These are phyloP conservation scores for Trachurus trachurus DNA, from an alignment of 2,797 vertebrate genomes.

Conservation along the genomic window DNA sequence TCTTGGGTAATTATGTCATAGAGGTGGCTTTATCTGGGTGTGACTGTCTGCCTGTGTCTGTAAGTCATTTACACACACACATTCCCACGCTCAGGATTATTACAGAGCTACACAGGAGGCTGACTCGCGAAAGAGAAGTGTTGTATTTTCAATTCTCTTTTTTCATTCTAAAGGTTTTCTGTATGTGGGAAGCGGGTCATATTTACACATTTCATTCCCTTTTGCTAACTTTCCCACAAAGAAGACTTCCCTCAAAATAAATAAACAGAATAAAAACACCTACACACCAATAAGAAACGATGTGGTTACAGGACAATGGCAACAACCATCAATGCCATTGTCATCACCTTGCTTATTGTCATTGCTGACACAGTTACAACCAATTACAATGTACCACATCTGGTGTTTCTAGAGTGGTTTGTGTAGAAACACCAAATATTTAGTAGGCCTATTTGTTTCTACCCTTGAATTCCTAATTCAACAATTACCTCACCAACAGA, in stretches of 20 bases:
- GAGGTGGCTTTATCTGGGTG: conserved; percentile 55
- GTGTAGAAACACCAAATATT: background rate
- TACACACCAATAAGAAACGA: background rate
- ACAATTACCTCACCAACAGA: background rate
- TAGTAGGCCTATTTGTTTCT: background rate
- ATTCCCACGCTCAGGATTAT: conserved; percentile 14
- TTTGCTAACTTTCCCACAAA: background rate
- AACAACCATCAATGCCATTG: background rate
- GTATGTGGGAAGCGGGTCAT: background rate
- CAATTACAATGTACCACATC: background rate
- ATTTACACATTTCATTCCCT: conserved; percentile 3
- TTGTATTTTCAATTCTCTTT: background rate
- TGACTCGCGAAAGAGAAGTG: background rate
- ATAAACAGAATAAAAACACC: background rate
- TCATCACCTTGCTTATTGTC: background rate
- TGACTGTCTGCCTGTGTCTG: conserved; percentile 38
- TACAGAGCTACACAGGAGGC: conserved; percentile 15
- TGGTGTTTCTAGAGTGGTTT: background rate
- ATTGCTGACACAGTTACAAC: background rate
- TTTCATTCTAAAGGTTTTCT: background rate
- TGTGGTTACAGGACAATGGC: background rate
- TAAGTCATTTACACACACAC: conserved; percentile 35
- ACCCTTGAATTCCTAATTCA: background rate
- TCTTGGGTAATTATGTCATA: conserved; percentile 59
- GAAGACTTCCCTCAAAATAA: background rate